phyloP scores from a whole-genome alignment of 1,140 invertebrate genomes.

The Cotesia glomerata region DNA sequence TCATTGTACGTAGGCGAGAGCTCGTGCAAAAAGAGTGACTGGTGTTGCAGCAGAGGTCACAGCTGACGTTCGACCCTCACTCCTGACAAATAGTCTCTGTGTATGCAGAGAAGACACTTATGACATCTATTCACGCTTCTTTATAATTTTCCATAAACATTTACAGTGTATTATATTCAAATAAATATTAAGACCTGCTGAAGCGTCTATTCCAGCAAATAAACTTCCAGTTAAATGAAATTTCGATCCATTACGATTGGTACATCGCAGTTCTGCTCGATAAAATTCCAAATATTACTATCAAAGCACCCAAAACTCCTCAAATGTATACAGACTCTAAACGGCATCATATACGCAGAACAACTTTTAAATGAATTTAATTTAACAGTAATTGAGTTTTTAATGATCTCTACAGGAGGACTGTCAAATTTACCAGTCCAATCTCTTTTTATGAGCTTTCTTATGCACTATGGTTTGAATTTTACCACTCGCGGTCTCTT shows the following conservation, averaged over 20 bases:
- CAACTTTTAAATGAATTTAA: slow-evolving; percentile 45
- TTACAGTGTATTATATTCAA: background rate
- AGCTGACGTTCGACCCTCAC: slow-evolving; percentile 26
- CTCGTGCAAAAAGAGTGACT: slow-evolving; percentile 49
- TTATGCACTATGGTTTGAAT: background rate
- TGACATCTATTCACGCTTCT: background rate
- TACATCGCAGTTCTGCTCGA: too few species aligned
- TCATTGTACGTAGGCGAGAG: slow-evolving; percentile 35
- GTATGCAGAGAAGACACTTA: slow-evolving; percentile 1
- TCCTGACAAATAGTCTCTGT: background rate
- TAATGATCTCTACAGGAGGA: slow-evolving; percentile 44
- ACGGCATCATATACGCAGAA: too few species aligned
- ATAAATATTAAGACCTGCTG: background rate
- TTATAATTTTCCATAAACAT: background rate
- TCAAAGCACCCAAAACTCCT: too few species aligned
- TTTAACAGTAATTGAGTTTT: slow-evolving; percentile 54
- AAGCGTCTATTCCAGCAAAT: background rate
- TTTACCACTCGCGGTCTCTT: background rate
- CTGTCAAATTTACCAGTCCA: slow-evolving; percentile 48
- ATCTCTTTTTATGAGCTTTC: slow-evolving; percentile 48
- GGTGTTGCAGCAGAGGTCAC: slow-evolving; percentile 22
- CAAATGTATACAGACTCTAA: too few species aligned
- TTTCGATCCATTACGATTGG: too few species aligned
- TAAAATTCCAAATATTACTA: too few species aligned
- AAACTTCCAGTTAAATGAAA: background rate